Percentiles rank a stretch among this genome's conserved stretches.
Conservation (phyloP, 2,797 vertebrate species). For the Pangasius djambal region DNA sequence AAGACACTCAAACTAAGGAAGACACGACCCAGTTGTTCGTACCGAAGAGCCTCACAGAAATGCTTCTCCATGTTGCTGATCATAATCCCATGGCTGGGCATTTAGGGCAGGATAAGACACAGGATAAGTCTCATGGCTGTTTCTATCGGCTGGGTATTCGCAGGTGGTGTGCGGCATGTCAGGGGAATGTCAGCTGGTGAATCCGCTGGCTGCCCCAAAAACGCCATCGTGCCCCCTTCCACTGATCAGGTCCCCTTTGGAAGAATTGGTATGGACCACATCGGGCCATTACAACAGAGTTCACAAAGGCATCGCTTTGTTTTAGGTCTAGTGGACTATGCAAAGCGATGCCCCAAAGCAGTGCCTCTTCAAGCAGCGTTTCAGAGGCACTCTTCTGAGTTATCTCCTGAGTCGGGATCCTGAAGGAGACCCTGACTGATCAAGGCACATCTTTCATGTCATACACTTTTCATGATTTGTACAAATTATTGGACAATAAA, state of each 20-base stretch:
- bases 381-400: background rate
- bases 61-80: background rate
- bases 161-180: background rate
- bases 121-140: background rate
- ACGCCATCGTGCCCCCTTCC: background rate
- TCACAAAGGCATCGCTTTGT: background rate
- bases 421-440: background rate
- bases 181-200: background rate
- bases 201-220: background rate
- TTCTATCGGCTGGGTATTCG: too few relatives aligned
- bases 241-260: background rate
- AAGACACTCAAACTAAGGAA: background rate
- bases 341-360: background rate
- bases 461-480: background rate
- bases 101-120: slow-evolving; percentile 3
- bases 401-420: background rate
- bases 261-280: background rate
- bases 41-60: background rate
- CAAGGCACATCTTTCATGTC: background rate
- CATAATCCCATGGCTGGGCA: background rate
- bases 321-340: background rate
- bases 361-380: background rate
- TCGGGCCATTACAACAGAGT: background rate
- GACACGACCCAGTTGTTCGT: background rate
- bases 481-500: background rate